Base-by-base conservation (phyloP, 2,113 vertebrate species). In the Sylvilagus bachmani region DNA sequence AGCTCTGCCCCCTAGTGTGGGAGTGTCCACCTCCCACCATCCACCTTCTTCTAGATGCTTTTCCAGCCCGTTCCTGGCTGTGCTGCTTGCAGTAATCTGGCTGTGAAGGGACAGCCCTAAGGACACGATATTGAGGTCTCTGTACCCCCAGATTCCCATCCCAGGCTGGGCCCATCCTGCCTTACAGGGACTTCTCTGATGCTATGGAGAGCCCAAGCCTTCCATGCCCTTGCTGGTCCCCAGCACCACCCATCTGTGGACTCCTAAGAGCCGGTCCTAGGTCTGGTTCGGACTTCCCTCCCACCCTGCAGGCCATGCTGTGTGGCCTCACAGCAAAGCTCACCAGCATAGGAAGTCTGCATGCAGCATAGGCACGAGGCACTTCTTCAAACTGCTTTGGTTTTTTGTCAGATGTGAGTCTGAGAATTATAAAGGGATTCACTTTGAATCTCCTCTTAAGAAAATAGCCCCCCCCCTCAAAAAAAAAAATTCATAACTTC, bases 151-250 rank as follows among this genome's bases (percentile, higher is more conserved):
- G 31, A 31, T 31, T 55, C 66, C 38, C 8, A 6, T 61, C 61
- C 5, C 0, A 1, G 27, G n/a, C 55, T 73, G 38, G 66, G 25
- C 7, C 12, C 38, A 6, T 10, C 44, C 80, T 33, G 27, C 29
- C 7, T 4, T 33, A 0, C 1, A 0, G 3, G 82, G 69, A 36
- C 61, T 69, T 33, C 58, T 14, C 4, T 25, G 66, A 22, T 67
- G 21, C 79, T 29, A 10, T 7, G 14, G 27, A 19, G 53, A 36
- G 13, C 44, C 25, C 27, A 7, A 22, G 19, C 25, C 19, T 27
- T 31, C 29, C 8, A 0, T 0, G 5, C 25, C 6, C 21, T 36
- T 38, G 8, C 22, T 0, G 31, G 24, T 64, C 38, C 33, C 11
- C 17, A 44, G 19, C 16, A 38, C 58, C 33, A 27, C 6, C 9